Evolutionary conservation across 1,140 invertebrate species (phyloP).

Genomic region (Scylla paramamosain): DNA sequence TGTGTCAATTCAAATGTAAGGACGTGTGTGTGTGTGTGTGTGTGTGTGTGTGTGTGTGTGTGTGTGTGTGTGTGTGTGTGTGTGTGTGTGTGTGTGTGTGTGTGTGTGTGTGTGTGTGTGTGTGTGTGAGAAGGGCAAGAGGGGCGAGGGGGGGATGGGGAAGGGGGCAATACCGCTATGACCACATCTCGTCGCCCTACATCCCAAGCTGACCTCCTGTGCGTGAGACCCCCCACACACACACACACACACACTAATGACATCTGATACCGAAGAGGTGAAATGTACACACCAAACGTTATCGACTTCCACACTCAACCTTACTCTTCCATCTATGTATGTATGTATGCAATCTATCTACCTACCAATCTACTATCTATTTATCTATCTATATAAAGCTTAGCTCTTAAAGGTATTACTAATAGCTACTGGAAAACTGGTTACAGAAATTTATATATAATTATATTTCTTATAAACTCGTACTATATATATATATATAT

Average conservation of each 20-base stretch:
- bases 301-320: background rate
- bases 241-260: slow-evolving; percentile 22
- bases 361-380: background rate
- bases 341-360: background rate
- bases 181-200: slow-evolving; percentile 10
- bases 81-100: too few species aligned
- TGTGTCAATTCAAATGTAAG: slow-evolving; percentile 17
- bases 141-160: too few species aligned
- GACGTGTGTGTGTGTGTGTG: slow-evolving; percentile 42
- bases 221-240: background rate
- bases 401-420: too few species aligned
- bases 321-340: slow-evolving; percentile 46
- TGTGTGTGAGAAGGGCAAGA: background rate
- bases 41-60: slow-evolving; percentile 37
- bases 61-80: slow-evolving; percentile 16
- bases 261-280: background rate
- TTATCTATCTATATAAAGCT: background rate
- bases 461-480: background rate
- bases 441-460: background rate
- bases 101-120: too few species aligned
- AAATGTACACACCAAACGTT: background rate
- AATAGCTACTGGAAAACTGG: too few species aligned
- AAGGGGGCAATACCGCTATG: background rate
- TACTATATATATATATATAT: slow-evolving; percentile 34
- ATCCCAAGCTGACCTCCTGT: slow-evolving; percentile 18